Base-by-base conservation (phyloP, 92 coral and sea anemone species). In the Galaxea fascicularis region DNA sequence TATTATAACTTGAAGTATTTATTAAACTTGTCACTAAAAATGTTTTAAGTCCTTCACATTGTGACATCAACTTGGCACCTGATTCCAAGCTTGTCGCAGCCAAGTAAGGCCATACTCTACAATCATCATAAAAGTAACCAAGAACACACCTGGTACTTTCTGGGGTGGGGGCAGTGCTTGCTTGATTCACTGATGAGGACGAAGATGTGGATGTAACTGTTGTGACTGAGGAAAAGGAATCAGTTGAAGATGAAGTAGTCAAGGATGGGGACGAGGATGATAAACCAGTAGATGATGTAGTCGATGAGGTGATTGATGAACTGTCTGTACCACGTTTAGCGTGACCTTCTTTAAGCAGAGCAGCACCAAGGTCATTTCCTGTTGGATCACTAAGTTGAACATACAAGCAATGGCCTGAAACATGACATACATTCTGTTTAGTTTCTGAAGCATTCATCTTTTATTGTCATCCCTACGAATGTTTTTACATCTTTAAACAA, bases 401-500 rank as follows among this genome's bases (percentile, higher is more conserved):
- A 78, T 53, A 51, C 72, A 93, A 80, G 44, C 70, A 53, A 78
- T 90, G 88, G 30, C 88, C 96, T 90, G 70, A 28, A 83, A 26
- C 13, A 57, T 10, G 46, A 63, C 10, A 20, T 3, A 64, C 10
- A 29, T 67, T 35, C 6, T 35, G 41, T 35, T 35, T 35, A 6
- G 41, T 35, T 35, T 35, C 2, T 35, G 41, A 35, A 35, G 41
- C 41, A 35, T 35, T 35, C 41, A 47, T n/a, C 16, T 39, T 24
- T 69, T 31, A 10, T 11, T 68, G 57, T 59, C 65, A 22, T 62
- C 30, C 39, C 73, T 20, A 54, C 7, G 4, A 10, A 49, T 2
- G 17, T 11, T 49, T 15, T 10, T 10, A 49, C 56, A 10, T 49
- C 56, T 49, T 49, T 49, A 49, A 5, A 35, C 41, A 35, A 6